Conservation (phyloP, 92 coral and sea anemone species). For the Chrysogorgia sp. region DNA sequence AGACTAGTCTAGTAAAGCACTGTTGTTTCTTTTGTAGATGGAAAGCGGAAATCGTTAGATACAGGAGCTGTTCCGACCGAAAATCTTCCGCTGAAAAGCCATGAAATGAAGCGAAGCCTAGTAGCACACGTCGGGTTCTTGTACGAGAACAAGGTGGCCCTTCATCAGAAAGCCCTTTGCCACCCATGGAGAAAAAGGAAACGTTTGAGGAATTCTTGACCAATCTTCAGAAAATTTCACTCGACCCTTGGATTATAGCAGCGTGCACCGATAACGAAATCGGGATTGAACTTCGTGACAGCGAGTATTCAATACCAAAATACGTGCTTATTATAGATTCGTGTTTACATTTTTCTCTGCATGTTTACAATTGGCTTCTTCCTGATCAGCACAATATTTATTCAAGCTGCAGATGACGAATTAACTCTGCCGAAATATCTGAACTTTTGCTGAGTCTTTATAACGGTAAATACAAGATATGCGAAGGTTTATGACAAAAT, state of each 20-base stretch:
- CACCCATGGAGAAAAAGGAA: not conserved
- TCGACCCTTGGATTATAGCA: not conserved
- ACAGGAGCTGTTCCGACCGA: too few relatives aligned
- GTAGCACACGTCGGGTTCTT: too few relatives aligned
- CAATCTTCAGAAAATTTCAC: not conserved
- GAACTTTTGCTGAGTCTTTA: not conserved
- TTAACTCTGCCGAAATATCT: not conserved
- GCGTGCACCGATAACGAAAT: not conserved
- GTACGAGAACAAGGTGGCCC: too few relatives aligned
- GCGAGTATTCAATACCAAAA: not conserved
- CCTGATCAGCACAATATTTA: not conserved
- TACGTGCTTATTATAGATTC: constrained; percentile 1
- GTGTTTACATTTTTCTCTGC: constrained; percentile 6
- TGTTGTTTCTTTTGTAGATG: too few relatives aligned
- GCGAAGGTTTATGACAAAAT: constrained; percentile 6
- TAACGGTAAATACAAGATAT: not conserved
- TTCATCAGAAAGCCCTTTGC: too few relatives aligned
- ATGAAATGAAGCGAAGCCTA: too few relatives aligned
- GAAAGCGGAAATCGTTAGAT: too few relatives aligned
- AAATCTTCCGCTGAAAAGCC: too few relatives aligned
- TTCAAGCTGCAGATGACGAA: not conserved
- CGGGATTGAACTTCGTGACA: constrained; percentile 10
- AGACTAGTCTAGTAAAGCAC: too few relatives aligned
- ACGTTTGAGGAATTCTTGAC: constrained; percentile 1
- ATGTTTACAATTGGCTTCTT: not conserved